Evolutionary conservation across 2,888 invertebrate species (phyloP).

Genomic region (Cyclophora albipunctata): DNA sequence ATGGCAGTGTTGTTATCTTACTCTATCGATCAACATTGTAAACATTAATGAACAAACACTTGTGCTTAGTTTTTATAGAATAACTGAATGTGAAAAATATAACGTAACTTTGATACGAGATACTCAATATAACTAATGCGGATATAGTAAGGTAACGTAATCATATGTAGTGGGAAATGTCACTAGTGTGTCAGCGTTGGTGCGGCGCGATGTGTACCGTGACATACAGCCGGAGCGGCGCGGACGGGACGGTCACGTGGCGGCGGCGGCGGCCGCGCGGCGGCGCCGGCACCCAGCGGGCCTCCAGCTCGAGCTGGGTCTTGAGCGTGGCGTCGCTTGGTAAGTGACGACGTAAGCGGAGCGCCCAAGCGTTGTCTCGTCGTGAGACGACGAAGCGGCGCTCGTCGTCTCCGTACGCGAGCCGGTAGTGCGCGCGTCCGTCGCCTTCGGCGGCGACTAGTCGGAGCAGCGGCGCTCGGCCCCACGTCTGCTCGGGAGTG

Average conservation of each 20-base stretch:
- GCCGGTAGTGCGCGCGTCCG: constrained; percentile 53
- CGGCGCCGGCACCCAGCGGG: constrained; percentile 48
- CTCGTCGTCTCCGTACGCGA: constrained; percentile 51
- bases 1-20: background rate
- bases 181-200: constrained; percentile 9
- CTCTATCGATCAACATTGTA: too few species aligned
- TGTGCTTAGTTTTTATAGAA: too few species aligned
- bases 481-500: constrained; percentile 52
- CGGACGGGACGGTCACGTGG: constrained; percentile 23
- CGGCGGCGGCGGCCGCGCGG: constrained; percentile 26
- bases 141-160: too few species aligned
- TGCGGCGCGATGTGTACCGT: constrained; percentile 43
- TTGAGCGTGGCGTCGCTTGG: constrained; percentile 25
- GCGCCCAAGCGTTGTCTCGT: constrained; percentile 57
- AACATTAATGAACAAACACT: background rate
- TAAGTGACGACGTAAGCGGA: constrained; percentile 42
- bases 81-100: too few species aligned
- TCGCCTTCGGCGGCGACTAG: constrained; percentile 51
- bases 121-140: too few species aligned
- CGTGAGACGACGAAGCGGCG: constrained; percentile 50
- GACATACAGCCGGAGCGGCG: constrained; percentile 58
- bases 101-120: too few species aligned
- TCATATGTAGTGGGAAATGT: too few species aligned
- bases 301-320: constrained; percentile 57
- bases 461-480: constrained; percentile 52